Base-by-base conservation (phyloP, 2,113 vertebrate species). In the Propithecus coquereli region DNA sequence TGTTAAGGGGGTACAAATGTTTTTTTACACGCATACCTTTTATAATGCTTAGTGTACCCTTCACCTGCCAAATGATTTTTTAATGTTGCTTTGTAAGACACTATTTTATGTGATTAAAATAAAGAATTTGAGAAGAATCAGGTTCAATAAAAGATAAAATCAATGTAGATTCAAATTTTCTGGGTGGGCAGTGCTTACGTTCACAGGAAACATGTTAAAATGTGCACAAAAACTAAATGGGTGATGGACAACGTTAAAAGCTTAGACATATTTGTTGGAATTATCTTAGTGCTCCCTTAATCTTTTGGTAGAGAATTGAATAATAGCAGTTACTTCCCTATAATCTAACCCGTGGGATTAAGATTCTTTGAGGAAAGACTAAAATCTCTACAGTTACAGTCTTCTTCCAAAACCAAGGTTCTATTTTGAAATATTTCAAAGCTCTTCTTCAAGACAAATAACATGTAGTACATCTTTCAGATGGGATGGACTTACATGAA, bases 381-480 rank as follows among this genome's bases (percentile, higher is more conserved):
- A 13, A 71, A 14, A 30, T 54, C 37, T 74, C 43, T 66, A 73
- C 66, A 87, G 77, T 43, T 47, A 83, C 6, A 22, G 30, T 77
- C 86, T 71, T 13, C 73, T 66, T 92, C 59, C 23, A 88, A 90
- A 93, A 57, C 47, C 40, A 43, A 37, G 2, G 3, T 95, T 68
- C 45, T 43, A n/a, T 45, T 96, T 61, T 77, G 59, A 96, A 90
- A 86, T 82, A 81, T 3, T 87, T 23, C 37, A 74, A 59, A 47
- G 40, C 8, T 77, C 40, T 80, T 93, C 92, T 94, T 96, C 43
- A 94, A 88, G 54, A 94, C 61, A 87, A 93, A 86, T 40, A 82
- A 76, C 37, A 4, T 63, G 37, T 3, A 54, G 13, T 9, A 61
- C 4, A n/a, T 77, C n/a, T 76, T 71, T 92, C 66, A 80, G 8